Base-by-base conservation (phyloP, 2,888 invertebrate species). In the Trachelus troglodyta region DNA sequence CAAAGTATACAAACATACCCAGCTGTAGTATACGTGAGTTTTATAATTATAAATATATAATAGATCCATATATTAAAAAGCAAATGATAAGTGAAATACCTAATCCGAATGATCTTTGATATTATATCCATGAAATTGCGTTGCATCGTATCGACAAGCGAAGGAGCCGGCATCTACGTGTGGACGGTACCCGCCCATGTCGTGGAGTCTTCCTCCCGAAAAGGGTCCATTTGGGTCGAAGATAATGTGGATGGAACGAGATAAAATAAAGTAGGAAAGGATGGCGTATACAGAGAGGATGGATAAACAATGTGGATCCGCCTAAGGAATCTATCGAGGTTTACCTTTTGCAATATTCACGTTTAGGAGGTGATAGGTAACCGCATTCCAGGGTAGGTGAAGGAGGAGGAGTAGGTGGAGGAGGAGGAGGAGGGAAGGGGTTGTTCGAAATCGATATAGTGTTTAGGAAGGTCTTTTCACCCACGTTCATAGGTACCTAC, bases 361-460 rank as follows among this genome's bases (percentile, higher is more conserved):
- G 73, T 78, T 78, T 76, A 73, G 76, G 69, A 75, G 80, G 74
- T 69, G 81, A 82, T 79, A 80, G 80, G 79, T 80, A 77, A 80
- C 79, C 77, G 81, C 80, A 79, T 81, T 69, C 77, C 80, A 79
- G 81, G 78, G 79, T 76, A 79, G 76, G 82, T 81, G 82, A 82
- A 80, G 79, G 77, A 81, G 80, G 81, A 79, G 79, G 77, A 77
- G 76, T 82, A 3, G 33, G 33, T 81, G 82, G 80, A 77, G 75
- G 81, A 11, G 82, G 79, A 77, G 3, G 37, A 1, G 37, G 12
- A 3, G 34, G 75, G 69, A 69, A 69, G 37, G 37, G 15, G 40
- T 76, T 76, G 82, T 82, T 83, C 84, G 85, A 88, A 87, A 90
- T 89, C 88, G 85, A 89, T 89, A 88, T 86, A 85, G 85, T 87